phyloP scores from a whole-genome alignment of 2,888 invertebrate genomes.

The Nephrotoma appendiculata region DNA sequence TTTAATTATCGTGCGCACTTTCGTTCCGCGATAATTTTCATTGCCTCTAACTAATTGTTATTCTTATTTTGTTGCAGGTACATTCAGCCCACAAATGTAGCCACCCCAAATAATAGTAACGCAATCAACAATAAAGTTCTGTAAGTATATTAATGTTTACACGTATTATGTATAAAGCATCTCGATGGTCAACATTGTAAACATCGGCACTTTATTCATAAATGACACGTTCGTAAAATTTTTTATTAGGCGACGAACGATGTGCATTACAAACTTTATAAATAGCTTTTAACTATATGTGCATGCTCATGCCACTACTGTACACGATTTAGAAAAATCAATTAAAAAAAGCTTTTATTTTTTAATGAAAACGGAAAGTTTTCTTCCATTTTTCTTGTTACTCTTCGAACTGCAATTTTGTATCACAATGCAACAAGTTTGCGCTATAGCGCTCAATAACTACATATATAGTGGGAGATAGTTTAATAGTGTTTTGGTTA shows the following conservation, averaged over 20 bases:
- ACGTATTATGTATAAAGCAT: not conserved
- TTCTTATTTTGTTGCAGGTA: not conserved
- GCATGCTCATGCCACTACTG: not conserved
- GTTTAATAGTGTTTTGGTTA: not conserved
- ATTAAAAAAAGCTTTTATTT: not conserved
- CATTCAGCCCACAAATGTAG: not conserved
- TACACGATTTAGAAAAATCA: not conserved
- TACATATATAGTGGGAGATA: not conserved
- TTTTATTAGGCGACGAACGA: not conserved
- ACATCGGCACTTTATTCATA: not conserved
- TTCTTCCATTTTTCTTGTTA: not conserved
- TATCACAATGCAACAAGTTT: not conserved
- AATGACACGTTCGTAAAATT: not conserved
- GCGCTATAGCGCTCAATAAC: not conserved
- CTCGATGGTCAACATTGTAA: too few relatives aligned
- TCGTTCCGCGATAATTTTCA: not conserved
- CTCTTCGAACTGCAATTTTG: not conserved
- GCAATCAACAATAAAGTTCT: not conserved
- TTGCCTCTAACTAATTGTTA: not conserved
- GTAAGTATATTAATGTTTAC: not conserved
- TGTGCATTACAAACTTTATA: not conserved
- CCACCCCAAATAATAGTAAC: not conserved
- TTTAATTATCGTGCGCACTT: not conserved
- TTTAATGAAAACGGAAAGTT: not conserved
- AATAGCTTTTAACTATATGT: not conserved